These are phyloP conservation scores for Ranitomeya imitator DNA, from an alignment of 2,113 vertebrate genomes.

Conservation along the genomic window DNA sequence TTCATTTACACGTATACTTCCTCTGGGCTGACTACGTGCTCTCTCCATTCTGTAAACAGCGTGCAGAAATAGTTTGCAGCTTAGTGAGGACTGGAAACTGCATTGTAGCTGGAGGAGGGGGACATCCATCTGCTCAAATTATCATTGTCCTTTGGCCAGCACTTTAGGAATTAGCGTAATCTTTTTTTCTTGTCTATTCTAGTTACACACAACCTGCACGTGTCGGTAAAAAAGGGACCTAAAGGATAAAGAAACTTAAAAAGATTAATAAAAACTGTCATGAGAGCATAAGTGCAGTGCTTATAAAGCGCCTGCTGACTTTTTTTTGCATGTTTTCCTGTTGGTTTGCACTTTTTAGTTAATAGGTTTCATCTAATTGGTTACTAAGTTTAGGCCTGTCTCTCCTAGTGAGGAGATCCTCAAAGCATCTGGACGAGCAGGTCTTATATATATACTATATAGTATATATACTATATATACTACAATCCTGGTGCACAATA, in stretches of 20 bases:
- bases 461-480: no score
- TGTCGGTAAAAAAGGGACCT: neutral
- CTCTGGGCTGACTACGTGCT: neutral
- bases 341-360: neutral
- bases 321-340: neutral
- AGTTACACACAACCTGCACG: neutral
- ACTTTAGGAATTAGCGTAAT: neutral
- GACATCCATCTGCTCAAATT: conserved; percentile 4
- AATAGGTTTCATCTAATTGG: neutral
- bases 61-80: conserved; percentile 11
- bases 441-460: no score
- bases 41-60: conserved; percentile 6
- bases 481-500: no score
- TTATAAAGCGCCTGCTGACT: neutral
- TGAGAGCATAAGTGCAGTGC: neutral
- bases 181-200: neutral
- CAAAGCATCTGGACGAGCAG: no score
- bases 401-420: no score
- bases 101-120: neutral
- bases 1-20: conserved; percentile 34
- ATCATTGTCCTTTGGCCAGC: neutral
- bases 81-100: neutral
- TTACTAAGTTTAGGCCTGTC: no score
- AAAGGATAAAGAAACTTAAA: neutral
- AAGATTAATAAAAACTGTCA: neutral